Evolutionary conservation across 2,888 invertebrate species (phyloP).

Genomic region (Nomada fabriciana): DNA sequence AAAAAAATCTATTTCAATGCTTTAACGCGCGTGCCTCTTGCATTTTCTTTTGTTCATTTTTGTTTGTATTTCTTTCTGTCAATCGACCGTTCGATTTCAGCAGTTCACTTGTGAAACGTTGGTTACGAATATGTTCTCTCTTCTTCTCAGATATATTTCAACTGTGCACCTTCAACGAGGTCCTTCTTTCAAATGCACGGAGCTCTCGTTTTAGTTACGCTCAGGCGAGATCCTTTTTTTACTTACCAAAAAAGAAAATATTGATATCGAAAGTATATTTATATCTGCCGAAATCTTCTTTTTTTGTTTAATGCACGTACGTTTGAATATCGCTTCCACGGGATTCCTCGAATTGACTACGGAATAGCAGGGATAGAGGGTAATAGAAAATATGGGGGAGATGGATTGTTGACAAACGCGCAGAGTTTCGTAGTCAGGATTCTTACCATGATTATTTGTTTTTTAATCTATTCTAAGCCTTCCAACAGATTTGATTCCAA

Average conservation of each 20-base stretch:
- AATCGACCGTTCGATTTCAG: constrained; percentile 6
- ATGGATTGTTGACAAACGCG: background rate
- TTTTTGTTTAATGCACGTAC: background rate
- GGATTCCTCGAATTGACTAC: background rate
- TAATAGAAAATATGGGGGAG: background rate
- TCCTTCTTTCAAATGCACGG: background rate
- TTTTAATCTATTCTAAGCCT: constrained; percentile 40
- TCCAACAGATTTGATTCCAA: constrained; percentile 71
- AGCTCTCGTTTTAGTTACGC: constrained; percentile 13
- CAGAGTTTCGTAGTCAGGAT: constrained; percentile 43
- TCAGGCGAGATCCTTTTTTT: background rate
- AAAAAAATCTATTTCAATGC: constrained; percentile 16
- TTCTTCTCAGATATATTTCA: constrained; percentile 32
- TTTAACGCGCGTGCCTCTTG: constrained; percentile 13
- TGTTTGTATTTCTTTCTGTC: background rate
- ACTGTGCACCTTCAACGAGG: background rate
- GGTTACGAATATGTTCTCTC: constrained; percentile 40
- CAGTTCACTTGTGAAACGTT: constrained; percentile 35
- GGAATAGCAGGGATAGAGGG: background rate
- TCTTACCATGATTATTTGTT: constrained; percentile 20
- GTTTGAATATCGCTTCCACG: background rate
- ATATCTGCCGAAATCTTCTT: background rate
- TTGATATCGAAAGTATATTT: background rate
- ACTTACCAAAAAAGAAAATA: background rate
- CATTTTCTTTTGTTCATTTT: background rate